Evolutionary conservation across 2,888 invertebrate species (phyloP), one percentile per base, ranked within the genome.

Genomic region (Chorisops tibialis): DNA sequence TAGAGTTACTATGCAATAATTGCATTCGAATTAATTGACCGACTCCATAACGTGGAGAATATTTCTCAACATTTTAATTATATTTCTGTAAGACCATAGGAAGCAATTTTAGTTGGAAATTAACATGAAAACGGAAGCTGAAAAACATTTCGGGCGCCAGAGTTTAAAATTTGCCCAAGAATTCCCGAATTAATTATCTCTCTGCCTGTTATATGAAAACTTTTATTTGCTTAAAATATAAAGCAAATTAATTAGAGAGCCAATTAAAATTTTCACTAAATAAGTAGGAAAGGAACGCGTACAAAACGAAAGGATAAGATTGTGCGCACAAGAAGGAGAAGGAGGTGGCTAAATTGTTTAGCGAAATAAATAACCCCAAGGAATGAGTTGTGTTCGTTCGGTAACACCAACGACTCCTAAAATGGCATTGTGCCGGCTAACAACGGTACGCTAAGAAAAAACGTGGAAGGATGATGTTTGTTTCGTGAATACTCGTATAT

Each of bases 241-340:
- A 70, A 69, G 70, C 70, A 70, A 70, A 70, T 70, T 70, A 69
- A 70, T 70, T 70, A 70, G 69, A 68, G 69, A 69, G 69, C 69
- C 69, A 70, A 70, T 70, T 70, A 70, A 70, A 70, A 69, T 70
- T 70, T 70, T 68, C 68, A 70, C 69, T 69, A 69, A 70, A 70
- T 68, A 70, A 70, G 68, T 68, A 69, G 68, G 67, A 45, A 35
- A 61, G 64, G 49, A 56, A 59, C 39, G 45, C 38, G 58, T 41
- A 49, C 45, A 30, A 35, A 4, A 47, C 54, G 11, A 16, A n/a
- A 18, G n/a, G 11, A 9, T 16, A 37, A 12, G 12, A 24, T 22
- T 12, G 12, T 11, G n/a, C 30, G 22, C 18, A n/a, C 12, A 30
- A 7, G 49, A 45, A 11, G 18, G 49, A 14, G 19, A 6, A 49